Evolutionary conservation across 2,888 invertebrate species (phyloP), one percentile per base, ranked within the genome.

Genomic region (Malthinus seriepunctatus): DNA sequence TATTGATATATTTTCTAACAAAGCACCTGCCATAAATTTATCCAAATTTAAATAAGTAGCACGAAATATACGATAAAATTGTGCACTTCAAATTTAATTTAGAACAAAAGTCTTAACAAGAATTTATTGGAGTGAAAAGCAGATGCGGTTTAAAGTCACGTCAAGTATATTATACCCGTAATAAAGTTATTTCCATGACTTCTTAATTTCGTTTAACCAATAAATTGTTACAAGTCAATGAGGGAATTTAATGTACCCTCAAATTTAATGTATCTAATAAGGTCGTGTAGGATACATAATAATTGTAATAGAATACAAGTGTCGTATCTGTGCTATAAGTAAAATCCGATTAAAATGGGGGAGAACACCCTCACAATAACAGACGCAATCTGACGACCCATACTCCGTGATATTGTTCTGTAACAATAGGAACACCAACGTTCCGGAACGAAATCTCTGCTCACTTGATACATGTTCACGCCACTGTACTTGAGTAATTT

Each of bases 391-490:
- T 60, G 56, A 56, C 60, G 52, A 44, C 45, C 45, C 53, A 37
- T 50, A 45, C 53, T 38, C 37, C 48, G 54, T 51, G 51, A 60
- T 60, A 60, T 60, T 52, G 52, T 60, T 52, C 56, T 5, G 46
- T 56, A 60, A 60, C 62, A 63, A 60, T 60, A 50, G 56, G 51
- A 60, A 52, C 62, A 56, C 44, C 59, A 52, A 56, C 60, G 62
- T 63, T 63, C 62, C 60, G 62, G 62, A 56, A 57, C 61, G 50
- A 57, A 63, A 59, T 62, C 62, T 55, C 44, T 42, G 49, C 57
- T 55, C 62, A 59, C 59, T 59, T 51, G 52, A 59, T 57, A 45
- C 62, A 58, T 62, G 62, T 62, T 62, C 62, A 62, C 62, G 62
- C 59, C 59, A 52, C 55, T 51, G 56, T 51, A 59, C 47, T 53